Evolutionary conservation across 2,888 invertebrate genomes (phyloP).

Genomic region (Bombylius major): DNA sequence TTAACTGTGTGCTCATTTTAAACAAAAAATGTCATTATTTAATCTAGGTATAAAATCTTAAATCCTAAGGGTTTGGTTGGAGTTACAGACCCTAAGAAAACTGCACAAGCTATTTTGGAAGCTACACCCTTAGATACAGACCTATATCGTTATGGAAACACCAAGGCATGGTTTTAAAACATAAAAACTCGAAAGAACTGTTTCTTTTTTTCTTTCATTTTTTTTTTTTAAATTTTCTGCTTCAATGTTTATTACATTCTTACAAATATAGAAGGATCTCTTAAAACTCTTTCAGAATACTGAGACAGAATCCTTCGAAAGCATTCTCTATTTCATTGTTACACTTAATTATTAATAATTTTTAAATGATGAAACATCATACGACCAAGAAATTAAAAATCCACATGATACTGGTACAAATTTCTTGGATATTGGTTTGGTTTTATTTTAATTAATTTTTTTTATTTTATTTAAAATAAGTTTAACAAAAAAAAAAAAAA

Average conservation of each 20-base stretch:
- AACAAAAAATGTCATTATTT: background rate
- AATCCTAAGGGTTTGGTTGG: slow-evolving; percentile 77
- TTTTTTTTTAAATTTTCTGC: background rate
- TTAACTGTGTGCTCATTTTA: no score
- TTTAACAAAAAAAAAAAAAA: no score
- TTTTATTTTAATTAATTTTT: background rate
- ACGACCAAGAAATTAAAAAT: no score
- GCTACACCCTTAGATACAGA: slow-evolving; percentile 75
- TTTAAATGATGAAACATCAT: no score
- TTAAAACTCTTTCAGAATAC: no score
- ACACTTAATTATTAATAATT: no score
- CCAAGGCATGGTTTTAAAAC: slow-evolving; percentile 71
- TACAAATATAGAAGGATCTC: no score
- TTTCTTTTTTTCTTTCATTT: background rate
- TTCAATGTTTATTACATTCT: no score
- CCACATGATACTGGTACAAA: no score
- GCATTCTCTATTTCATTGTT: no score
- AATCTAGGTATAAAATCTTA: slow-evolving; percentile 89
- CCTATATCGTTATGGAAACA: slow-evolving; percentile 93
- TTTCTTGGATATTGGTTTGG: no score
- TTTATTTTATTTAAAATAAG: background rate
- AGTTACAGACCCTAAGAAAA: slow-evolving; percentile 66
- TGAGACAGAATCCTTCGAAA: no score
- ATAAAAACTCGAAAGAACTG: background rate
- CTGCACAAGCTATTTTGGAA: slow-evolving; percentile 70